A percentile compares a stretch with the other conserved stretches of the same genome.
Evolutionary conservation across 2,797 vertebrate genomes (phyloP).

Genomic region (Orientallactaga sibirica): DNA sequence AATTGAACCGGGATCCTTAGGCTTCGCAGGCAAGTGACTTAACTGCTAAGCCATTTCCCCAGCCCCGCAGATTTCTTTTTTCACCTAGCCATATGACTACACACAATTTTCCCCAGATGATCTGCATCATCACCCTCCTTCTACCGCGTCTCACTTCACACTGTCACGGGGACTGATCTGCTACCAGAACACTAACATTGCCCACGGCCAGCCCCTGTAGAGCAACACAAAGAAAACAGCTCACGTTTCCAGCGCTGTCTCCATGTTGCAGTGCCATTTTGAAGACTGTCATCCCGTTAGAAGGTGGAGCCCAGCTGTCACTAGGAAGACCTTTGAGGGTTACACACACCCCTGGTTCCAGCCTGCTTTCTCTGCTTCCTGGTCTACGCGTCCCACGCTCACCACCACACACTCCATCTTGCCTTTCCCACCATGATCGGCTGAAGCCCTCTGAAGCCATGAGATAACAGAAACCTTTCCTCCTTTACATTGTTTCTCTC

Average conservation of each 20-base stretch:
- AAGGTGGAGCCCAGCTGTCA: background rate
- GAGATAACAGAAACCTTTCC: background rate
- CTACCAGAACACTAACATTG: too few species aligned
- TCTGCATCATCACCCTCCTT: background rate
- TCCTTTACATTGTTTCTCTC: background rate
- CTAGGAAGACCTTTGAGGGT: background rate
- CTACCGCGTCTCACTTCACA: accelerated
- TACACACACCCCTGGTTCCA: background rate
- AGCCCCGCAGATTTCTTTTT: background rate
- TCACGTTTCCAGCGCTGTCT: background rate
- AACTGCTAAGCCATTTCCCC: too few species aligned
- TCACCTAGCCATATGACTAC: accelerated
- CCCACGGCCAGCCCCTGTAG: background rate
- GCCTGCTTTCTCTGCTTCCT: background rate
- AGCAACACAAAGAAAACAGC: background rate
- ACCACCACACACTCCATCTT: background rate
- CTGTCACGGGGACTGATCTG: background rate
- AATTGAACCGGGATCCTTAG: too few species aligned
- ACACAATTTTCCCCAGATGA: background rate
- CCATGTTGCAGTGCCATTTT: background rate
- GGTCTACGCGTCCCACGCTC: background rate
- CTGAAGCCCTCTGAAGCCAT: background rate
- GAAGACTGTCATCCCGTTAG: background rate
- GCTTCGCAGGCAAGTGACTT: too few species aligned
- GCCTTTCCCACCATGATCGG: too few species aligned